Conservation (phyloP, 1,140 invertebrate species). For the Nymphalis io region DNA sequence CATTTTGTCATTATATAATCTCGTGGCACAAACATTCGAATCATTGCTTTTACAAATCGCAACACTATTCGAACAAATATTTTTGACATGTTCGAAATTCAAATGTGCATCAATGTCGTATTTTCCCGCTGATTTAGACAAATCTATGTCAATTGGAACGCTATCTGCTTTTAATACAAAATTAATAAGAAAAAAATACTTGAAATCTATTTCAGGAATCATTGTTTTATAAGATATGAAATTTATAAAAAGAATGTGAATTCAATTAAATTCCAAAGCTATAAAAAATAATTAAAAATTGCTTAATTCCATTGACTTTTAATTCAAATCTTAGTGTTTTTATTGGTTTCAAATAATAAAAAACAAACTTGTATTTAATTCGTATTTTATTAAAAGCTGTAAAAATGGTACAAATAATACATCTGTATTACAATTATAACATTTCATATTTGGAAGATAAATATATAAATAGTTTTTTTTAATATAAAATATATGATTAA, state of each 20-base stretch:
- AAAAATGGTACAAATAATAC: constrained; percentile 1
- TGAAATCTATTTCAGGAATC: background rate
- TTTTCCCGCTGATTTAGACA: background rate
- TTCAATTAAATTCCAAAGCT: no score
- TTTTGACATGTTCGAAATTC: constrained; percentile 28
- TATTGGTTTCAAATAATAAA: background rate
- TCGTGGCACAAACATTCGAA: constrained; percentile 41
- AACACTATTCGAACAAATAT: constrained; percentile 35
- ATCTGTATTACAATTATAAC: background rate
- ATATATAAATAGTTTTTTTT: no score
- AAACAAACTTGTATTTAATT: background rate
- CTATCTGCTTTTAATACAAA: background rate
- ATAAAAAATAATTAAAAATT: background rate
- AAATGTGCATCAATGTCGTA: constrained; percentile 28
- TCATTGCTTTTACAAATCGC: constrained; percentile 42
- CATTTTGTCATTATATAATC: constrained; percentile 17
- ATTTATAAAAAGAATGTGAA: no score
- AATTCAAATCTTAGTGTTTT: background rate
- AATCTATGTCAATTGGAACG: background rate
- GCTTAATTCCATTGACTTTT: no score
- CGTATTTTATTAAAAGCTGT: background rate
- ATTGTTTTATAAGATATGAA: background rate
- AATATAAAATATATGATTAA: no score
- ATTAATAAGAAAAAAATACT: background rate
- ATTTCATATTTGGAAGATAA: background rate